Percentiles rank a stretch among this genome's conserved stretches.
These are phyloP conservation scores for Onychomys leucogaster DNA, from an alignment of 2,797 vertebrate genomes.

Conservation along the genomic window DNA sequence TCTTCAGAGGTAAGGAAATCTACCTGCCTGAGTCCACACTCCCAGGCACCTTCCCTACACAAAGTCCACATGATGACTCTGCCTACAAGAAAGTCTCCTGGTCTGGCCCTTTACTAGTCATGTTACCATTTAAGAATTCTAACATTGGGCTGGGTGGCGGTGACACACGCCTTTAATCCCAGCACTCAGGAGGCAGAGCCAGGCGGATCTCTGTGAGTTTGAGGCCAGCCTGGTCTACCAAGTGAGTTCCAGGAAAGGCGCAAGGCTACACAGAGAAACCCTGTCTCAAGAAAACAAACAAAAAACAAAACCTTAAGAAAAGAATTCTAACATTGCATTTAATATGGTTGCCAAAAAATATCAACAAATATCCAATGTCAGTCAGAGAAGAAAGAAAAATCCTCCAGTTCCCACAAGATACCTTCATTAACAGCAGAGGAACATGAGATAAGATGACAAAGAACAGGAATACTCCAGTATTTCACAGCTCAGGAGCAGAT, in stretches of 20 bases:
- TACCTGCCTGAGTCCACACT: accelerated
- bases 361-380: neutral
- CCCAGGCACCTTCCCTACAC: neutral
- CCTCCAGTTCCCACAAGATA: neutral
- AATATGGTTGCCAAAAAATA: neutral
- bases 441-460: neutral
- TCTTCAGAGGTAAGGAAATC: neutral
- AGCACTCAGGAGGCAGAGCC: no score
- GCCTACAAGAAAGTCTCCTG: neutral
- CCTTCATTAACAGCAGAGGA: neutral
- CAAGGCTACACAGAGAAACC: no score
- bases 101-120: neutral
- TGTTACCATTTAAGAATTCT: neutral
- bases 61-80: neutral
- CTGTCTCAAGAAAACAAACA: no score
- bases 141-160: no score
- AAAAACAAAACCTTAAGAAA: no score
- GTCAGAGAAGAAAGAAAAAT: neutral
- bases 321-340: neutral
- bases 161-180: no score
- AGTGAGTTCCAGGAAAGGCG: no score
- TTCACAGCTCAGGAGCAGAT: neutral
- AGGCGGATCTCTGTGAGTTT: no score
- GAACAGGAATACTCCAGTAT: neutral
- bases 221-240: no score